Base-by-base conservation (phyloP, 2,888 invertebrate genomes). In the Limnephilus rhombicus region DNA sequence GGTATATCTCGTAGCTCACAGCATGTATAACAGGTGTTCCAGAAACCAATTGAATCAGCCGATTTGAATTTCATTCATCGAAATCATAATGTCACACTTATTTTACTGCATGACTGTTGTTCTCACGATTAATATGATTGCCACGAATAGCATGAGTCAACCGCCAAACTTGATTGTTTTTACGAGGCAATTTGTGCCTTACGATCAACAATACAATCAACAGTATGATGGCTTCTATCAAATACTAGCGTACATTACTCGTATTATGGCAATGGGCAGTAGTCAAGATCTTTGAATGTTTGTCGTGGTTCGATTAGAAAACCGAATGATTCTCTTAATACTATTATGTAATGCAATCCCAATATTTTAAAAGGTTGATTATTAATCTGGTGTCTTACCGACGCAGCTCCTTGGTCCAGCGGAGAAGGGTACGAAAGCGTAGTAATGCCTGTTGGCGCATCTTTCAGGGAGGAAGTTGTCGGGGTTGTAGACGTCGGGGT, bases 401-500 rank as follows among this genome's bases (percentile, higher is more conserved):
- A 98, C 98, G 94, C 98, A 98, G 95, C 98, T 98, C 94, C 98
- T 97, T 9, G 98, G 98, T 81, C 98, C 98, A 93, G 98, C 98
- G 90, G 98, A 98, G 96, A 98, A 98, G 18, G 98, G 98, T 90
- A 98, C 97, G 94, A 97, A 98, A 7, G 98, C 97, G 94, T 98
- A 98, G 94, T 98, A 98, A 94, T 98, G 98, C 93, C 98, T 97
- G 94, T 97, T 97, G 89, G 97, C 97, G 93, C 97, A 97, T 94
- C 96, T 97, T 94, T 98, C 98, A 0, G 98, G 98, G 93, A 98
- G 96, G 96, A 98, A 98, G 95, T 98, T 98, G 95, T 98, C 98
- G 2, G 98, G 98, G 95, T 98, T 96, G 94, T 98, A 98, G 93
- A 96, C 96, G 85, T 97, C 96, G 0, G 98, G 98, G 95, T 98